A percentile compares a stretch with the other conserved stretches of the same genome.
phyloP scores from a whole-genome alignment of 2,113 vertebrate species.

The Poeciliopsis retropinna region DNA sequence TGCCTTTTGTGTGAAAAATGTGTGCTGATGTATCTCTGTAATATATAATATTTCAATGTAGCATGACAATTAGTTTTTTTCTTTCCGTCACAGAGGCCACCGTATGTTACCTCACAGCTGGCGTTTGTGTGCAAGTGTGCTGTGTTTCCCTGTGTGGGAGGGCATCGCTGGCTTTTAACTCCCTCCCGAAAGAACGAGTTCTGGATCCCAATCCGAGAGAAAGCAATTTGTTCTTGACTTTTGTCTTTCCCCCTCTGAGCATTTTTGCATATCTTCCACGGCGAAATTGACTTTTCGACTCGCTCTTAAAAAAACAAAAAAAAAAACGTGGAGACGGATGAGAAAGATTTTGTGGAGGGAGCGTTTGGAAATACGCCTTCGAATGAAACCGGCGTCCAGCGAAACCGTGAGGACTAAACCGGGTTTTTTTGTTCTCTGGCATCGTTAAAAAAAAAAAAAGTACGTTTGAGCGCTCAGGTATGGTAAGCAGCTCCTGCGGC shows the following conservation, averaged over 20 bases:
- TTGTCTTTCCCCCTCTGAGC: constrained; percentile 26
- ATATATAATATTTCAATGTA: neutral
- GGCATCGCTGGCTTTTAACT: constrained; percentile 48
- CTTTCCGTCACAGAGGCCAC: constrained; percentile 5
- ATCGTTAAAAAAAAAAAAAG: neutral
- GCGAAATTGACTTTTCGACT: constrained; percentile 33
- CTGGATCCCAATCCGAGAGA: constrained; percentile 45
- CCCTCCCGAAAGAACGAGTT: constrained; percentile 38
- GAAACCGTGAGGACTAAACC: neutral
- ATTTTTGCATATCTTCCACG: constrained; percentile 27
- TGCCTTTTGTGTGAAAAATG: neutral
- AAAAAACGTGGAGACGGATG: constrained; percentile 22
- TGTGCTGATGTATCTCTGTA: neutral
- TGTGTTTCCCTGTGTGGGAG: constrained; percentile 53
- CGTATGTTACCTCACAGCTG: constrained; percentile 15
- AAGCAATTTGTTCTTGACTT: constrained; percentile 47
- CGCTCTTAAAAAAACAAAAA: neutral
- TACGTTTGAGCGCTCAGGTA: neutral
- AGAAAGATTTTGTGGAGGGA: constrained; percentile 21
- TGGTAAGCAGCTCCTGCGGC: neutral
- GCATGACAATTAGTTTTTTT: constrained; percentile 3
- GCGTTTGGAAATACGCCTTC: constrained; percentile 19
- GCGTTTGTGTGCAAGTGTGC: constrained; percentile 14
- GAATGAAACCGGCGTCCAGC: constrained; percentile 13
- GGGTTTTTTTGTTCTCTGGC: neutral